Evolutionary conservation across 2,888 invertebrate genomes (phyloP), one percentile per base, ranked within the genome.

Genomic region (Platycnemis pennipes): DNA sequence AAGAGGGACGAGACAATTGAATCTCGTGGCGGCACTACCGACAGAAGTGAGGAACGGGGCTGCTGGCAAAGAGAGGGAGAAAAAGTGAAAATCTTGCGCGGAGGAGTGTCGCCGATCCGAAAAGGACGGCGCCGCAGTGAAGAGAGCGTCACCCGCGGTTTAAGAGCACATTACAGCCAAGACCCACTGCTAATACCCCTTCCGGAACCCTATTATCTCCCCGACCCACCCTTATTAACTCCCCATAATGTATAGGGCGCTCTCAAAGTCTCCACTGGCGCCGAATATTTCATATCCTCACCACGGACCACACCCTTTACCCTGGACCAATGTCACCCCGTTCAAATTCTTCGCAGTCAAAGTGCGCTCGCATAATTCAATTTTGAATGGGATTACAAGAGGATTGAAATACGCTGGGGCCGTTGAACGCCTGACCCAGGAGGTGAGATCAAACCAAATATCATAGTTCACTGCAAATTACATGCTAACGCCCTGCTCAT

Each of bases 1-100:
- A 26, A 37, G 37, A 77, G 77, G 69, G 63, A 26, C 91, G 91
- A 42, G 91, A 91, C 91, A 91, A 91, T 91, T 91, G 91, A 91
- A 91, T 91, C 91, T 69, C n/a, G 89, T 31, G 63, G 91, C 44
- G 46, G 87, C 87, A 87, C 87, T 87, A 22, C 87, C 46, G 87
- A 87, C 46, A 45, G 2, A n/a, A 69, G 63, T 26, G 44, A 44
- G 37, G 26, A 42, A 44, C 11, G 26, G 63, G 44, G 91, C 11
- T n/a, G n/a, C n/a, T 11, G 63, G 5, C 2, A 42, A 56, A 53
- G 42, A 19, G 42, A 26, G 56, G 56, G 37, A 11, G 26, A 91
- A 44, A 91, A 63, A 87, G 13, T n/a, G 87, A 87, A 46, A 87
- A 45, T 26, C 87, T 11, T 37, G 77, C n/a, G 0, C 26, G 26